These are phyloP conservation scores for Pseudolycoriella hygida DNA, from an alignment of 2,888 invertebrate genomes.

Conservation along the genomic window DNA sequence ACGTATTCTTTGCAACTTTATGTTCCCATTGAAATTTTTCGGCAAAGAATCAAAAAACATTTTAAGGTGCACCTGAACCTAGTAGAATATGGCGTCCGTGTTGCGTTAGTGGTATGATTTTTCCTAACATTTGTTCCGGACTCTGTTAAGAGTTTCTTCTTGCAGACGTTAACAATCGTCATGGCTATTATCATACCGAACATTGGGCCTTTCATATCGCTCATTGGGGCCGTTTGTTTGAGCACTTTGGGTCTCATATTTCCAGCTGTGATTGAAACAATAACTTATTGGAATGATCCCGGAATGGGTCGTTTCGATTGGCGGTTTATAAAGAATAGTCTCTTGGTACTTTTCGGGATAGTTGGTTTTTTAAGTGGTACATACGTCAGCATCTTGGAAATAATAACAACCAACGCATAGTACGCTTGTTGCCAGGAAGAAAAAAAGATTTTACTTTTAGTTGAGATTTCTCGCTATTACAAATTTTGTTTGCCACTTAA, in stretches of 20 bases:
- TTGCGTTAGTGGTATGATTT: constrained; percentile 38
- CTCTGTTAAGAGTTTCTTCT: too few species aligned
- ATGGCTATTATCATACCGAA: constrained; percentile 77
- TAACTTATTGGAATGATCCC: constrained; percentile 69
- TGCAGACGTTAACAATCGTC: constrained; percentile 41
- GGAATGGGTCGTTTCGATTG: constrained; percentile 55
- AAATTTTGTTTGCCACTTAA: too few species aligned
- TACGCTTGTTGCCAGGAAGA: too few species aligned
- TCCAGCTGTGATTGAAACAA: constrained; percentile 75
- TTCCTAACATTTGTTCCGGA: too few species aligned
- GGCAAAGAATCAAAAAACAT: constrained; percentile 64
- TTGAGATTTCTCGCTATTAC: too few species aligned
- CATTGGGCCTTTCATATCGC: constrained; percentile 77
- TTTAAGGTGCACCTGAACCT: constrained; percentile 46
- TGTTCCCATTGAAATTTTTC: constrained; percentile 91
- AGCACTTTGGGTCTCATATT: constrained; percentile 85
- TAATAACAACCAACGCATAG: constrained; percentile 18
- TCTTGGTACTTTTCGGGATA: constrained; percentile 53
- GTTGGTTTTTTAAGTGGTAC: constrained; percentile 67
- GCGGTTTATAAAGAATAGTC: constrained; percentile 58
- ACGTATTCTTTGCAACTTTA: constrained; percentile 94
- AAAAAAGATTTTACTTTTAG: too few species aligned
- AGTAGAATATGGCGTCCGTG: constrained; percentile 59
- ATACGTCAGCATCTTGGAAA: constrained; percentile 62
- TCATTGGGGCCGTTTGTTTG: constrained; percentile 87